Evolutionary conservation across 2,888 invertebrate genomes (phyloP).

Genomic region (Helobdella robusta): DNA sequence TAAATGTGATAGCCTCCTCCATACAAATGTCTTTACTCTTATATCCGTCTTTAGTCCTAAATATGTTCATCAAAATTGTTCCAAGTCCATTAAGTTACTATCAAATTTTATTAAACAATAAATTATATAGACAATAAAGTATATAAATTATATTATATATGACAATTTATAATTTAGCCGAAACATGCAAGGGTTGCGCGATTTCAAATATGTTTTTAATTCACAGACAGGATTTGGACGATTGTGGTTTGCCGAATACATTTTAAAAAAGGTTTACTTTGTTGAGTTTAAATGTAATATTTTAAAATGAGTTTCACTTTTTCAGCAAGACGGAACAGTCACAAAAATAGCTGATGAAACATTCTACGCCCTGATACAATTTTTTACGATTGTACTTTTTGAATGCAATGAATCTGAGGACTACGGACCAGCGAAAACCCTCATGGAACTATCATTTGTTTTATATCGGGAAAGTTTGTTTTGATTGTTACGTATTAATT

Average conservation of each 20-base stretch:
- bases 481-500: too few species aligned
- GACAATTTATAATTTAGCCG: too few species aligned
- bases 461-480: slow-evolving; percentile 62
- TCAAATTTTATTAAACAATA: too few species aligned
- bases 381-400: slow-evolving; percentile 63
- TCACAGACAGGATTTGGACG: slow-evolving; percentile 53
- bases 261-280: slow-evolving; percentile 52
- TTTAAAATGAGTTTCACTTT: not conserved
- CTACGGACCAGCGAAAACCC: slow-evolving; percentile 61
- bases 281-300: not conserved
- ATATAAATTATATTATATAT: too few species aligned
- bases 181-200: too few species aligned
- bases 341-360: slow-evolving; percentile 56
- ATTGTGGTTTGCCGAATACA: slow-evolving; percentile 62
- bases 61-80: too few species aligned
- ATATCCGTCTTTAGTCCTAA: too few species aligned
- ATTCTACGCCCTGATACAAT: slow-evolving; percentile 63
- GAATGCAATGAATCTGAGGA: slow-evolving; percentile 65
- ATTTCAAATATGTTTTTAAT: too few species aligned
- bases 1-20: too few species aligned
- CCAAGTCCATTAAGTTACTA: too few species aligned
- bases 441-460: slow-evolving; percentile 69
- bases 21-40: too few species aligned
- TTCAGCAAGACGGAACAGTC: slow-evolving; percentile 8
- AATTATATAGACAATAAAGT: too few species aligned